Conservation (phyloP, 2,113 vertebrate species). For the Takifugu bimaculatus region DNA sequence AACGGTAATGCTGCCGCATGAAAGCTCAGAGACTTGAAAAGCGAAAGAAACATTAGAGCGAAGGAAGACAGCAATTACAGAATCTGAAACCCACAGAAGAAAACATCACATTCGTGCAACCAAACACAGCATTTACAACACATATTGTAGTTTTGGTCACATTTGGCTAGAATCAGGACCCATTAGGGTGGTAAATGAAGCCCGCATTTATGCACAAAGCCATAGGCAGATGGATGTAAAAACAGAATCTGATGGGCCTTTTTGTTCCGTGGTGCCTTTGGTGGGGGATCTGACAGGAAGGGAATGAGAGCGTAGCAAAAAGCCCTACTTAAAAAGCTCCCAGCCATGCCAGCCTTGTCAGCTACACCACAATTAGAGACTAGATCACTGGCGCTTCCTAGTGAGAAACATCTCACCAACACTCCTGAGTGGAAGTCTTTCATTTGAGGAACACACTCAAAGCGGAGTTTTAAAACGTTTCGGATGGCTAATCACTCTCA, state of each 20-base stretch:
- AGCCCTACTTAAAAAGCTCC: conserved; percentile 60
- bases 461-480: conserved; percentile 66
- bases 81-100: conserved; percentile 3
- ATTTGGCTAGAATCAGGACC: conserved; percentile 45
- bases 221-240: conserved; percentile 46
- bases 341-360: conserved; percentile 64
- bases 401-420: conserved; percentile 60
- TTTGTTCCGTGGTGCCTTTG: conserved; percentile 60
- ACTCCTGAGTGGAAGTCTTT: conserved; percentile 58
- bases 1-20: conserved; percentile 10
- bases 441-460: conserved; percentile 68
- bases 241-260: conserved; percentile 49
- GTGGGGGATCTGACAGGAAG: conserved; percentile 63
- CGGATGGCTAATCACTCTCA: conserved; percentile 72
- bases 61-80: conserved; percentile 18
- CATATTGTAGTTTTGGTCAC: conserved; percentile 41
- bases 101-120: conserved; percentile 15
- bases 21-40: conserved; percentile 18
- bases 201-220: conserved; percentile 59
- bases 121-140: conserved; percentile 16
- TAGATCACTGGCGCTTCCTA: conserved; percentile 66
- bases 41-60: conserved; percentile 1
- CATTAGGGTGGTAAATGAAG: conserved; percentile 53
- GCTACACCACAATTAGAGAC: conserved; percentile 69
- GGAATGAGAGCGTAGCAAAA: conserved; percentile 58